phyloP scores from a whole-genome alignment of 2,797 vertebrate species.

The Centropyge bicolor region DNA sequence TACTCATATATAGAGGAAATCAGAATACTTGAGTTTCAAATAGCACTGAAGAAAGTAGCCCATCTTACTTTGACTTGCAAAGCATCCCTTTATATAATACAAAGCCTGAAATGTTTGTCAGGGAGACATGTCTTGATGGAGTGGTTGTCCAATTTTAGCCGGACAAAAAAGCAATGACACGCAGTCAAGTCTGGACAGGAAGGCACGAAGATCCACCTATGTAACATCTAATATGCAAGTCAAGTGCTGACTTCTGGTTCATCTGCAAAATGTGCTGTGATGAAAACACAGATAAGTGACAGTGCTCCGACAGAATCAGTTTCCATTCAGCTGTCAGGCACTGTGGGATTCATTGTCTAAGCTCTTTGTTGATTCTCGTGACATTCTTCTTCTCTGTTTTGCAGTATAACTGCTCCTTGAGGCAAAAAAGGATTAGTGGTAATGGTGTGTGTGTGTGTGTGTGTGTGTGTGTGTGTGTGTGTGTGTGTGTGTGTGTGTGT shows the following conservation, averaged over 20 bases:
- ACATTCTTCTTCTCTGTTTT: conserved; percentile 6
- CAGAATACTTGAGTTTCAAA: not conserved
- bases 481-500: conserved; percentile 26
- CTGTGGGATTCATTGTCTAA: conserved; percentile 2
- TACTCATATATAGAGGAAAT: not conserved
- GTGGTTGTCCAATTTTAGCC: not conserved
- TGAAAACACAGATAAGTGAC: conserved; percentile 11
- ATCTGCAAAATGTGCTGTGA: not conserved
- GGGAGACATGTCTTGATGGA: conserved; percentile 17
- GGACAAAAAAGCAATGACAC: not conserved
- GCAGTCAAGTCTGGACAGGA: not conserved
- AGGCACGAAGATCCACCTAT: not conserved
- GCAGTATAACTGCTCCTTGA: not conserved
- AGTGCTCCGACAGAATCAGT: not conserved
- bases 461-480: conserved; percentile 43
- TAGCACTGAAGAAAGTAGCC: not conserved
- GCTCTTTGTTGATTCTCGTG: not conserved
- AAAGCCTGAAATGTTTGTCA: not conserved
- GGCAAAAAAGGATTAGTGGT: not conserved
- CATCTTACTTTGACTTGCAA: conserved; percentile 2
- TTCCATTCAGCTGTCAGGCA: not conserved
- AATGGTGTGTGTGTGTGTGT: not conserved
- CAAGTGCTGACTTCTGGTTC: not conserved
- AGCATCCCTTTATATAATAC: not conserved
- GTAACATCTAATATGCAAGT: not conserved